Conservation (phyloP, 1,140 invertebrate species). For the Streblospio benedicti region DNA sequence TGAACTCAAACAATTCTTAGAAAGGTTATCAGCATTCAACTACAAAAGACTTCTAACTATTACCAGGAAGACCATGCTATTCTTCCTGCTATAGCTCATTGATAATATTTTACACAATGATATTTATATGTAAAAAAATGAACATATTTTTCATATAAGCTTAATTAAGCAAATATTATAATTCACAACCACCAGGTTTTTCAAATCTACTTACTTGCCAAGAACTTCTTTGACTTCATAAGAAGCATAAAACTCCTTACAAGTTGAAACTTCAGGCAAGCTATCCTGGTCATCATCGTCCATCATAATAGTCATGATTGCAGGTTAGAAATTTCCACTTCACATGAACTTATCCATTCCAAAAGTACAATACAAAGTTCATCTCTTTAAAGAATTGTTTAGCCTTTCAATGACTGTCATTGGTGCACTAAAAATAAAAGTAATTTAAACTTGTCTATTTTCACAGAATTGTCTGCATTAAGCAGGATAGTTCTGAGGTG, state of each 20-base stretch:
- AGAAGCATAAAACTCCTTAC: constrained; percentile 84
- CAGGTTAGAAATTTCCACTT: no score
- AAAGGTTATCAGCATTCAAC: neutral
- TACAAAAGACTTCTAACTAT: neutral
- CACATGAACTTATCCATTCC: no score
- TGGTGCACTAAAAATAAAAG: no score
- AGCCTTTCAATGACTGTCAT: no score
- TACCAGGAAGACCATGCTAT: neutral
- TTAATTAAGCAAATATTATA: neutral
- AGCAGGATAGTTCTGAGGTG: no score
- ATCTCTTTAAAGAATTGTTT: no score
- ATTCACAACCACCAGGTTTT: neutral
- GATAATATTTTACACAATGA: neutral
- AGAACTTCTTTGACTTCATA: constrained; percentile 97
- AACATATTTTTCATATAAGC: neutral
- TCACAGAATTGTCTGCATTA: no score
- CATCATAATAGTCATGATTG: no score
- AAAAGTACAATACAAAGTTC: no score
- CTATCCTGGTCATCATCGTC: no score
- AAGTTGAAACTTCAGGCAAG: no score
- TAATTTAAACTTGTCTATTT: no score
- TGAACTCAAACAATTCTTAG: neutral
- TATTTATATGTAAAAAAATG: neutral
- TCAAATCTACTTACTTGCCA: constrained; percentile 64
- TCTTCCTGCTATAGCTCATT: neutral